Evolutionary conservation across 2,113 vertebrate species (phyloP).

Genomic region (Pseudopipra pipra): DNA sequence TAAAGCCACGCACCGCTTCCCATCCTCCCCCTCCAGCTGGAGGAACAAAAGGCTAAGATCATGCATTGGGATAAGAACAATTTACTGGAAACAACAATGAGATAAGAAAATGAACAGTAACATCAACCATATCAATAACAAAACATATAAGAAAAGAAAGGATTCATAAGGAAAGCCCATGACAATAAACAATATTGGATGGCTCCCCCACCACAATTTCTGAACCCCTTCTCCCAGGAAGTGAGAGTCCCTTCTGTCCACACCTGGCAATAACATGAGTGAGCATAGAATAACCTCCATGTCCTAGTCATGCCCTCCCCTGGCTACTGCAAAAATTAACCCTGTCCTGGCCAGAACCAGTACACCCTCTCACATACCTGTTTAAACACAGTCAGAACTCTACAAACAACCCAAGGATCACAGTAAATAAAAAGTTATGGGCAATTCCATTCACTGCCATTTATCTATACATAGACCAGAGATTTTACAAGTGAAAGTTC

Average conservation of each 20-base stretch:
- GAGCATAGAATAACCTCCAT: neutral
- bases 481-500: neutral
- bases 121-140: neutral
- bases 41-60: neutral
- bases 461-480: neutral
- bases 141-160: neutral
- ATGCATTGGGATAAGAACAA: neutral
- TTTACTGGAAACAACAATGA: neutral
- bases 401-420: neutral
- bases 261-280: neutral
- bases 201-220: neutral
- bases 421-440: neutral
- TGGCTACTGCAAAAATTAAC: neutral
- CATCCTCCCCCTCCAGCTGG: neutral
- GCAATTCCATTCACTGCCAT: neutral
- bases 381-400: neutral
- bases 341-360: neutral
- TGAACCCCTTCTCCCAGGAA: neutral
- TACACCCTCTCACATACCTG: neutral
- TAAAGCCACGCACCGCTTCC: neutral
- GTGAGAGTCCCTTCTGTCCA: neutral
- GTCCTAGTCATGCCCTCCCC: neutral
- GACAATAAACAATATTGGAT: no score
- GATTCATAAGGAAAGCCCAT: fast-evolving
- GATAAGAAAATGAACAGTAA: neutral